phyloP scores from a whole-genome alignment of 2,888 invertebrate species.

The Campaea margaritaria region DNA sequence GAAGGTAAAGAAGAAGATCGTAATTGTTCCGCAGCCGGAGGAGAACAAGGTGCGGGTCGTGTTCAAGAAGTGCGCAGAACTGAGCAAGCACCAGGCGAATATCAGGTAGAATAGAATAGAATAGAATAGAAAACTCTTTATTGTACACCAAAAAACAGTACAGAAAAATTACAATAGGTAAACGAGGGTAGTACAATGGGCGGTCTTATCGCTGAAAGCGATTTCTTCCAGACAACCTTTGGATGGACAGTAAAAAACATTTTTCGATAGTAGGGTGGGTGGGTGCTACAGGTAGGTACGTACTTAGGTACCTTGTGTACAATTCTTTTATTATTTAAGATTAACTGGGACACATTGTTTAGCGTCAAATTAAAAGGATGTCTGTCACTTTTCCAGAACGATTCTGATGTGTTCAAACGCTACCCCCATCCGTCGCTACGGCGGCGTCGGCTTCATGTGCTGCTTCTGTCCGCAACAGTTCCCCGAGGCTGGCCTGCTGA shows the following conservation, averaged over 20 bases:
- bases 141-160: too few relatives aligned
- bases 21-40: constrained; percentile 25
- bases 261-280: too few relatives aligned
- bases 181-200: too few relatives aligned
- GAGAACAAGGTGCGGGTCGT: constrained; percentile 24
- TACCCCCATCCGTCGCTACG: constrained; percentile 55
- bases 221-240: too few relatives aligned
- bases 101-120: constrained; percentile 1
- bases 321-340: too few relatives aligned
- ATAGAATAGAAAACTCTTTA: too few relatives aligned
- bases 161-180: too few relatives aligned
- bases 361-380: neutral
- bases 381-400: constrained; percentile 27
- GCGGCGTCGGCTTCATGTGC: constrained; percentile 56
- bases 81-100: constrained; percentile 34
- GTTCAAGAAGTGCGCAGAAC: constrained; percentile 35
- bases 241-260: too few relatives aligned
- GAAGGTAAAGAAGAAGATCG: constrained; percentile 24
- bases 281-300: too few relatives aligned
- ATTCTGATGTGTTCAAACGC: constrained; percentile 52
- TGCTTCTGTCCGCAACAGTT: constrained; percentile 55
- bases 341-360: too few relatives aligned
- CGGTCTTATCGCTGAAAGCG: too few relatives aligned
- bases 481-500: constrained; percentile 48
- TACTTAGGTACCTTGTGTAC: too few relatives aligned